Percentiles rank a stretch among this genome's conserved stretches.
phyloP scores from a whole-genome alignment of 2,797 vertebrate species.

The Oreochromis mossambicus region DNA sequence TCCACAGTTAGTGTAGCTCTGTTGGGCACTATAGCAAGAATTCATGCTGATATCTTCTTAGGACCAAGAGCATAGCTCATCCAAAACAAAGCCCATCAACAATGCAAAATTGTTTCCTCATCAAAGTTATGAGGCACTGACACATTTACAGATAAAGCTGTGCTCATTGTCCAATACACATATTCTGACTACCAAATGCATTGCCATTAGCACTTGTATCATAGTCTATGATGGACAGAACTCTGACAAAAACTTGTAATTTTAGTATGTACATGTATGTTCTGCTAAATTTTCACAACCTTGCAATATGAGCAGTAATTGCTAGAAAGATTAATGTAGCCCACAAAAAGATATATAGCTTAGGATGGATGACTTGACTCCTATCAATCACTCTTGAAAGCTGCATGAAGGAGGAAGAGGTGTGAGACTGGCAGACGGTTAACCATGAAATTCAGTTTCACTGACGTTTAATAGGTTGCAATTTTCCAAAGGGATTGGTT shows the following conservation, averaged over 20 bases:
- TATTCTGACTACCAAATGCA: neutral
- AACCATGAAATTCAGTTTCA: constrained; percentile 72
- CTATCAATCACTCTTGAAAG: constrained; percentile 67
- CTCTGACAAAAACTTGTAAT: neutral
- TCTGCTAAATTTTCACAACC: constrained; percentile 44
- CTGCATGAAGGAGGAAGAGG: constrained; percentile 46
- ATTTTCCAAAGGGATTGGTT: constrained; percentile 57
- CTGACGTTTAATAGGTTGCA: constrained; percentile 45
- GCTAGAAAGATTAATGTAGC: constrained; percentile 48
- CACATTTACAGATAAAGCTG: neutral
- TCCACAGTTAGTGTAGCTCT: constrained; percentile 39
- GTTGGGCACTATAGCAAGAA: constrained; percentile 19
- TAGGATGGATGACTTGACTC: constrained; percentile 51
- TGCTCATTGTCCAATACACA: neutral
- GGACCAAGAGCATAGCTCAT: neutral
- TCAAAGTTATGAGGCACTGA: neutral
- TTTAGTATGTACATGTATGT: constrained; percentile 13
- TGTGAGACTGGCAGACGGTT: constrained; percentile 68
- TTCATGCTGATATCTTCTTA: constrained; percentile 5
- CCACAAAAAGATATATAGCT: constrained; percentile 6
- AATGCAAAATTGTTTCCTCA: neutral
- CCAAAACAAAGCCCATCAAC: neutral
- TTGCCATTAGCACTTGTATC: neutral
- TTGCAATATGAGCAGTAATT: constrained; percentile 36
- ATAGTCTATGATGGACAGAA: neutral